These are phyloP conservation scores for Argyrosomus japonicus DNA, from an alignment of 2,113 vertebrate species.

Conservation along the genomic window DNA sequence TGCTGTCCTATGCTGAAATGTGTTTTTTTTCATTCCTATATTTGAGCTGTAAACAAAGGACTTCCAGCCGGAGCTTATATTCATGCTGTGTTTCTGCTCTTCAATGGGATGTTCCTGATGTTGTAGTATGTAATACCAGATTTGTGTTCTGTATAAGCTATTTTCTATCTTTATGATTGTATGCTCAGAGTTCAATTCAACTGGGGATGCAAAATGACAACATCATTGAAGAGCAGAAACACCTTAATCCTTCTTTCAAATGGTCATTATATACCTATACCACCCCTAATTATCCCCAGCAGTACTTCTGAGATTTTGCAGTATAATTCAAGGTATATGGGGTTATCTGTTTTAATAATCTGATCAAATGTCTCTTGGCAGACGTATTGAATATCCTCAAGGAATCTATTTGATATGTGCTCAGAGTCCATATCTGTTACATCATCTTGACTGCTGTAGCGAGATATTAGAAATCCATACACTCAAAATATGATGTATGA, in stretches of 20 bases:
- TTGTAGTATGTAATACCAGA: background rate
- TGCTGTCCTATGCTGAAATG: background rate
- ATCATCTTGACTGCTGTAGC: constrained; percentile 76
- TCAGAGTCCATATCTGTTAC: constrained; percentile 75
- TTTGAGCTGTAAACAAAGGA: background rate
- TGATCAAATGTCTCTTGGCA: constrained; percentile 59
- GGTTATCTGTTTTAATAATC: constrained; percentile 73
- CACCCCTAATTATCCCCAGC: constrained; percentile 43
- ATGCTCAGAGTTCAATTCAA: background rate
- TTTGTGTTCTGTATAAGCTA: background rate
- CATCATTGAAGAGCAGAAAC: constrained; percentile 5
- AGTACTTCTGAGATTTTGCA: constrained; percentile 36
- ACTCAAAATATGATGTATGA: constrained; percentile 75
- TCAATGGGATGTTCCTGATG: too few species aligned
- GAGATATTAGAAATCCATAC: constrained; percentile 82
- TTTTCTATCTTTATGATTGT: constrained; percentile 2
- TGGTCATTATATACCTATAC: constrained; percentile 5
- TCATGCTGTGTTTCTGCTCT: background rate
- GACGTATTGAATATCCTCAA: constrained; percentile 67
- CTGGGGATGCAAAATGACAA: constrained; percentile 9
- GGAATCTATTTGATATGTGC: constrained; percentile 70
- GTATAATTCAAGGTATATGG: constrained; percentile 48
- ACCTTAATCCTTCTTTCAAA: constrained; percentile 20
- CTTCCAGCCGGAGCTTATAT: background rate
- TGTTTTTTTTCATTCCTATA: background rate